phyloP scores from a whole-genome alignment of 2,888 invertebrate genomes.

The Zygaena filipendulae region DNA sequence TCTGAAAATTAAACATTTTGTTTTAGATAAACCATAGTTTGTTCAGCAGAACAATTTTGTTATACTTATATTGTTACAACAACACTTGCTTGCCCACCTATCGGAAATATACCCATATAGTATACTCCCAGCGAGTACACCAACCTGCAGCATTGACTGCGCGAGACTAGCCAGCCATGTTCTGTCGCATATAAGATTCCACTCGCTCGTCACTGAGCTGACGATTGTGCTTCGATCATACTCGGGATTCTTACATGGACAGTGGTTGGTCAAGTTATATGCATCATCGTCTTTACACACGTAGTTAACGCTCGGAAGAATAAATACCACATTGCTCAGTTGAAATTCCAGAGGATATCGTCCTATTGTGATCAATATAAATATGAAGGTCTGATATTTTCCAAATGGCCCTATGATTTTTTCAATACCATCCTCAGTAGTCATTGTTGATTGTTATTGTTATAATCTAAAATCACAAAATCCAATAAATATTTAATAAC shows the following conservation, averaged over 20 bases:
- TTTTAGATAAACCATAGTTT: slow-evolving; percentile 1
- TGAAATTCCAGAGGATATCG: slow-evolving; percentile 69
- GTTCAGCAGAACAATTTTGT: no score
- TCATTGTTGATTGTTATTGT: no score
- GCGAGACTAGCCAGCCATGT: slow-evolving; percentile 62
- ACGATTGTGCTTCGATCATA: slow-evolving; percentile 62
- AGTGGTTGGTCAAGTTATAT: slow-evolving; percentile 40
- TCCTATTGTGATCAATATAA: slow-evolving; percentile 53
- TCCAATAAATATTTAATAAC: slow-evolving; percentile 1
- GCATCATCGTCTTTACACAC: slow-evolving; percentile 42
- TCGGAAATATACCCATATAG: slow-evolving; percentile 63
- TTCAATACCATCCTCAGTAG: slow-evolving; percentile 36
- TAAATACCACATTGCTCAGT: slow-evolving; percentile 64
- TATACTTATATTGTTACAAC: no score
- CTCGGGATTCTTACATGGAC: slow-evolving; percentile 53
- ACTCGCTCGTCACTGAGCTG: slow-evolving; percentile 70
- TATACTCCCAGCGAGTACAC: slow-evolving; percentile 65
- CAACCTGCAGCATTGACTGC: slow-evolving; percentile 66
- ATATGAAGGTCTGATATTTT: slow-evolving; percentile 63
- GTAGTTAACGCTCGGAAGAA: slow-evolving; percentile 63
- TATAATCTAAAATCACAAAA: slow-evolving; percentile 1
- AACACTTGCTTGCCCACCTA: no score
- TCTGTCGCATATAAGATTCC: slow-evolving; percentile 70
- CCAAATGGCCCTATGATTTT: slow-evolving; percentile 64
- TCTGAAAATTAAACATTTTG: slow-evolving; percentile 38